Evolutionary conservation across 2,888 invertebrate species (phyloP).

Genomic region (Seira musarum): DNA sequence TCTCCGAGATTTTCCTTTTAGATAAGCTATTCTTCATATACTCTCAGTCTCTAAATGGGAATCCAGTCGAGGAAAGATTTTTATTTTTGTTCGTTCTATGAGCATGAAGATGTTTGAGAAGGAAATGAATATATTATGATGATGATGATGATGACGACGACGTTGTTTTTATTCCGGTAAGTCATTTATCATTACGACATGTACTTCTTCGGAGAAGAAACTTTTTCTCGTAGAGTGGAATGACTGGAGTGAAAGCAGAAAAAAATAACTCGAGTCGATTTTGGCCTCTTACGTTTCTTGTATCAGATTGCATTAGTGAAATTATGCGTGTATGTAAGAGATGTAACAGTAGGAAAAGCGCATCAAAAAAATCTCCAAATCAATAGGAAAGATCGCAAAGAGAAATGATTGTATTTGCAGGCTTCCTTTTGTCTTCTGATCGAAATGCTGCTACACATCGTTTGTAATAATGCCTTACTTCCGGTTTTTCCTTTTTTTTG

Average conservation of each 20-base stretch:
- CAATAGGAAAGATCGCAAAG: slow-evolving; percentile 28
- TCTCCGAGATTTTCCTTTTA: slow-evolving; percentile 1
- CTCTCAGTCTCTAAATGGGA: neutral
- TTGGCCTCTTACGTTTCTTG: neutral
- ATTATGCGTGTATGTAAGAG: slow-evolving; percentile 10
- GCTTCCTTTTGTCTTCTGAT: slow-evolving; percentile 24
- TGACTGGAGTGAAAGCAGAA: neutral
- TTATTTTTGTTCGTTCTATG: neutral
- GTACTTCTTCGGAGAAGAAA: neutral
- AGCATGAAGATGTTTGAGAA: slow-evolving; percentile 38
- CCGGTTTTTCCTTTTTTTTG: neutral
- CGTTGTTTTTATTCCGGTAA: neutral
- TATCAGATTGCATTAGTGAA: slow-evolving; percentile 7
- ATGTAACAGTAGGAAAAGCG: neutral
- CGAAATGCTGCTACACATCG: neutral
- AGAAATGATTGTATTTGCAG: neutral
- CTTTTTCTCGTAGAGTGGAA: neutral
- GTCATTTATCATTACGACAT: slow-evolving; percentile 10
- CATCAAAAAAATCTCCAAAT: slow-evolving; percentile 19
- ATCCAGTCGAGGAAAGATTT: neutral
- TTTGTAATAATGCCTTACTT: neutral
- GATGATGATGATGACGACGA: neutral
- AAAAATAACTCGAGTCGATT: neutral
- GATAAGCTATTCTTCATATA: slow-evolving; percentile 16
- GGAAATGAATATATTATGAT: slow-evolving; percentile 20